These are phyloP conservation scores for Pseudomugil gertrudae DNA, from an alignment of 2,797 vertebrate genomes.

Conservation along the genomic window DNA sequence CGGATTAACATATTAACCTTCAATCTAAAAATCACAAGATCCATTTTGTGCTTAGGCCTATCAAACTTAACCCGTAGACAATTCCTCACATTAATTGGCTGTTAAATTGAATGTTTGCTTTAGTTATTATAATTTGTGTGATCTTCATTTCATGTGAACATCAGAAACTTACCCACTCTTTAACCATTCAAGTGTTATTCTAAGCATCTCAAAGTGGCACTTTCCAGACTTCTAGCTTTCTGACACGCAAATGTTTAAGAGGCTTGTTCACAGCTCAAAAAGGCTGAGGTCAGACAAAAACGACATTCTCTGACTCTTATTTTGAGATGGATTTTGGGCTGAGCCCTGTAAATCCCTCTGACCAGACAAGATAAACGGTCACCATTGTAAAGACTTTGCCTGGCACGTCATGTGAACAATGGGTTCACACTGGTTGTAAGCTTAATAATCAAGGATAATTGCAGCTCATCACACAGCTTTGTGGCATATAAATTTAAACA, in stretches of 20 bases:
- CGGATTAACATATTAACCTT: background rate
- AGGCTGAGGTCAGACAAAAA: slow-evolving; percentile 22
- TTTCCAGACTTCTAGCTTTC: slow-evolving; percentile 13
- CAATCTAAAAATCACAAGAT: background rate
- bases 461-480: slow-evolving; percentile 31
- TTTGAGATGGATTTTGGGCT: slow-evolving; percentile 29
- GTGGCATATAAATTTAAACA: slow-evolving; percentile 29
- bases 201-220: slow-evolving; percentile 18
- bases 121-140: background rate
- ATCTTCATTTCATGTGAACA: slow-evolving; percentile 6
- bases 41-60: background rate
- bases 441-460: slow-evolving; percentile 49
- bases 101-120: slow-evolving; percentile 12
- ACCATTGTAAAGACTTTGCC: slow-evolving; percentile 25
- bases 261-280: slow-evolving; percentile 5
- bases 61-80: background rate
- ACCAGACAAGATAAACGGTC: slow-evolving; percentile 43
- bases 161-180: background rate
- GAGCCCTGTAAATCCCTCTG: slow-evolving; percentile 55
- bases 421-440: slow-evolving; percentile 11
- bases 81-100: slow-evolving; percentile 3
- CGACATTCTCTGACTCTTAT: slow-evolving; percentile 27
- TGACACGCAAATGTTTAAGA: slow-evolving; percentile 1
- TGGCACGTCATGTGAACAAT: slow-evolving; percentile 15
- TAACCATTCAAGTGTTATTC: slow-evolving; percentile 18